These are phyloP conservation scores for Bathynomus jamesi DNA, from an alignment of 1,140 invertebrate species.

Conservation along the genomic window DNA sequence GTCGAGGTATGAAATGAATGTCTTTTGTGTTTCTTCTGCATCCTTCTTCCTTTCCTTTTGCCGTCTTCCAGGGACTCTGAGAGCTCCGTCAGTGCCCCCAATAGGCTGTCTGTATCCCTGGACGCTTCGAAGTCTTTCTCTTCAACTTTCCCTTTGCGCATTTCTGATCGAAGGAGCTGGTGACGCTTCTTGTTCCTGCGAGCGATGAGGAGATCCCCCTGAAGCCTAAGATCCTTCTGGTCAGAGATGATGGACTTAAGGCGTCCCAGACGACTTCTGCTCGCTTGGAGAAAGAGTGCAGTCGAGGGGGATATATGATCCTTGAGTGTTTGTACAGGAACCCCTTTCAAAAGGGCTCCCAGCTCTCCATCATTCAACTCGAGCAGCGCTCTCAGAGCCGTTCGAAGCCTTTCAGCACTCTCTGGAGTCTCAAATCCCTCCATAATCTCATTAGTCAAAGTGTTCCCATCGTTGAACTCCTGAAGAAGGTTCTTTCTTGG, in stretches of 20 bases:
- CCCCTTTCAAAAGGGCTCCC: slow-evolving; percentile 1
- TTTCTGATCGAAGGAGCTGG: not conserved
- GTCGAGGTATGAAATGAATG: not conserved
- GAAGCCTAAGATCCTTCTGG: not conserved
- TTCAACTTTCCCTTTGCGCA: not conserved
- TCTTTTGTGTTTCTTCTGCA: not conserved
- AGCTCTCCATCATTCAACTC: slow-evolving; percentile 12
- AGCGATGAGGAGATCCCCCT: slow-evolving; percentile 6
- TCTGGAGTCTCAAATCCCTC: not conserved
- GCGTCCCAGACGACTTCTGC: slow-evolving; percentile 1
- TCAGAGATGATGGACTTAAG: not conserved
- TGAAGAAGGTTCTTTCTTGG: not conserved
- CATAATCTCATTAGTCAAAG: too few relatives aligned
- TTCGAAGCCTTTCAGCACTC: not conserved
- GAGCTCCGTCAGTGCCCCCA: slow-evolving; percentile 7
- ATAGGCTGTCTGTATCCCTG: not conserved
- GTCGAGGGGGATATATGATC: slow-evolving; percentile 4
- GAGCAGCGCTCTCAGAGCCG: not conserved
- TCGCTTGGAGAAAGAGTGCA: slow-evolving; percentile 3
- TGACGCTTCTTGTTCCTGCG: slow-evolving; percentile 2
- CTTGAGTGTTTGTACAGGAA: not conserved
- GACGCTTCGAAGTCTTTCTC: not conserved
- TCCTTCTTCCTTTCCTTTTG: not conserved
- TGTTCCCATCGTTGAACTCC: not conserved
- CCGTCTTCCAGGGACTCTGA: slow-evolving; percentile 39